Percentiles rank a stretch among this genome's conserved stretches.
Conservation (phyloP, 2,113 vertebrate genomes). For the Brienomyrus brachyistius region DNA sequence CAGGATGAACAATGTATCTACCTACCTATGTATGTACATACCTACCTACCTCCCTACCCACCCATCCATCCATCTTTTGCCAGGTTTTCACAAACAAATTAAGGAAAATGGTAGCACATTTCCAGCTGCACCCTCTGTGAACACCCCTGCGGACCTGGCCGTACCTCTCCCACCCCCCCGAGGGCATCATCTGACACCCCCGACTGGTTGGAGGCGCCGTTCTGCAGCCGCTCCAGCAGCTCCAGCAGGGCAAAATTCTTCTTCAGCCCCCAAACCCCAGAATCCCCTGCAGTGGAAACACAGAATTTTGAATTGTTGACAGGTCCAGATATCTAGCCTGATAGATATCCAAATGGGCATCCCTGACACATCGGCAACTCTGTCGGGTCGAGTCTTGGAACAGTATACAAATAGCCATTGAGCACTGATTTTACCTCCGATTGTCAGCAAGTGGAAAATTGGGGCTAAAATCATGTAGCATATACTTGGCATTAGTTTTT, state of each 20-base stretch:
- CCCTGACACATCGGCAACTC: neutral
- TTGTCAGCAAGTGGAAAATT: neutral
- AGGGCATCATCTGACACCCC: conserved; percentile 77
- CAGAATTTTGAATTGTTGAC: neutral
- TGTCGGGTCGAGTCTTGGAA: neutral
- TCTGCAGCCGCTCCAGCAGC: conserved; percentile 88
- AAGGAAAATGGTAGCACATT: neutral
- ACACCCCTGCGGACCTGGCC: neutral
- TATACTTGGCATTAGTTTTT: neutral
- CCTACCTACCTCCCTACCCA: neutral
- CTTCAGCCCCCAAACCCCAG: conserved; percentile 96
- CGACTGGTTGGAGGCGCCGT: conserved; percentile 79
- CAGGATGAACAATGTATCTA: neutral
- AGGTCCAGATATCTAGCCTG: neutral
- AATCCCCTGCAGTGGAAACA: conserved; percentile 69
- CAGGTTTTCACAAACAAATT: neutral
- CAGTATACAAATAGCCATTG: neutral
- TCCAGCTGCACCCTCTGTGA: neutral
- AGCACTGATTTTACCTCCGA: neutral
- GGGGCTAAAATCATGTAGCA: neutral
- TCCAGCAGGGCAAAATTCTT: conserved; percentile 97
- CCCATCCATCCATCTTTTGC: neutral
- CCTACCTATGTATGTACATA: neutral
- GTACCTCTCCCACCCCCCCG: conserved; percentile 85
- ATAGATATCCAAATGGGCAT: neutral